Conservation (phyloP, 2,113 vertebrate species). For the Mionectes macconnelli region DNA sequence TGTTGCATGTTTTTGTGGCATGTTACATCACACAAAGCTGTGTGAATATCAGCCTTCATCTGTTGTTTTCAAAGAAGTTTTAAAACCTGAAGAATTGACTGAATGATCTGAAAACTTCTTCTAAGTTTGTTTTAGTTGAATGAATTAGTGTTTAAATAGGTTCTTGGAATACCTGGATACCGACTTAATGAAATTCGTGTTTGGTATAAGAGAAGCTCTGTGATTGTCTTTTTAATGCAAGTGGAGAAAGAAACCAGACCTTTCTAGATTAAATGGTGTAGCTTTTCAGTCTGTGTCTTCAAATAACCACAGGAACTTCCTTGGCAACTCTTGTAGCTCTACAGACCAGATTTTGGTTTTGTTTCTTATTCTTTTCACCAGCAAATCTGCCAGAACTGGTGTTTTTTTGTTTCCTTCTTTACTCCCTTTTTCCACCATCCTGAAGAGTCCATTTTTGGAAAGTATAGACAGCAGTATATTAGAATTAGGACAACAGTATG, state of each 20-base stretch:
- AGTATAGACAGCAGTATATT: not conserved
- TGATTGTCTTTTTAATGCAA: not conserved
- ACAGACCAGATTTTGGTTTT: not conserved
- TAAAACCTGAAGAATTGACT: not conserved
- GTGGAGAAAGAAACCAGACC: not conserved
- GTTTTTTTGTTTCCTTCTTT: not conserved
- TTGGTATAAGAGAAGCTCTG: not conserved
- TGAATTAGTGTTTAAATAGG: not conserved
- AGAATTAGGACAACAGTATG: not conserved
- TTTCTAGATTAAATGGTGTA: not conserved
- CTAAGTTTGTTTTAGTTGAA: not conserved
- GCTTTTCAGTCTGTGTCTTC: not conserved
- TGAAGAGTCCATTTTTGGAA: not conserved
- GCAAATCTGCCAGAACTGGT: not conserved
- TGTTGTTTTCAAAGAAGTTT: not conserved
- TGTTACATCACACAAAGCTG: not conserved
- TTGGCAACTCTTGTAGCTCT: not conserved
- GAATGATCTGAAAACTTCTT: not conserved
- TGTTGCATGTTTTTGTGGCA: not conserved
- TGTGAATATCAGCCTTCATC: not conserved
- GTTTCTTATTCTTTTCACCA: not conserved
- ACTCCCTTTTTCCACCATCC: not conserved
- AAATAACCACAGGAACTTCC: not conserved
- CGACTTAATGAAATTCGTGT: not conserved
- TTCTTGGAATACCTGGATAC: not conserved